A percentile compares a stretch with the other conserved stretches of the same genome.
Conservation (phyloP, 2,113 vertebrate genomes). For the Castor canadensis region DNA sequence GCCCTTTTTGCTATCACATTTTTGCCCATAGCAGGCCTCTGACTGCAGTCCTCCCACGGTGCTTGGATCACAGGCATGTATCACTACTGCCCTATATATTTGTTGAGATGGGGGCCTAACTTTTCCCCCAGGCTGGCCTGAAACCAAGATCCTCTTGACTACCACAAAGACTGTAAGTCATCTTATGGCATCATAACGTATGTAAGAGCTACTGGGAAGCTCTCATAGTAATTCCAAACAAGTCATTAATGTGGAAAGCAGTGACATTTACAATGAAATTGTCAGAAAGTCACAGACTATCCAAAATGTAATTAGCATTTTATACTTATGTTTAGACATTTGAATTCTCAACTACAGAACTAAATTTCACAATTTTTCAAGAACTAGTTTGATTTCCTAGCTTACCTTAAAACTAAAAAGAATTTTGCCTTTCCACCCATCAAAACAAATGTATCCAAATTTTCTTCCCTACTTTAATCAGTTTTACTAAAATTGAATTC, state of each 20-base stretch:
- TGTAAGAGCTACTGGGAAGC: background rate
- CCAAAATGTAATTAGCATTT: background rate
- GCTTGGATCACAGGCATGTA: too few species aligned
- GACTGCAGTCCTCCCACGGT: too few species aligned
- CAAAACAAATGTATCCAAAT: background rate
- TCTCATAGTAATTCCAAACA: background rate
- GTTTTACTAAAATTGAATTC: background rate
- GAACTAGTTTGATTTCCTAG: slow-evolving; percentile 26
- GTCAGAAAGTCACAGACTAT: background rate
- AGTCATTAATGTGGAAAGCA: background rate
- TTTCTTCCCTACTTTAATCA: background rate
- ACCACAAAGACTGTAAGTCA: background rate
- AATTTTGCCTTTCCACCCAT: background rate
- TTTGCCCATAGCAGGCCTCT: too few species aligned
- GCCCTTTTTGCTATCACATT: too few species aligned
- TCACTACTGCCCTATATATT: too few species aligned
- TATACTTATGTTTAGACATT: background rate
- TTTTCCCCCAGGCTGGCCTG: too few species aligned
- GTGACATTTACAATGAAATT: background rate
- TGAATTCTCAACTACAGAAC: background rate
- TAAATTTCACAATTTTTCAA: slow-evolving; percentile 9
- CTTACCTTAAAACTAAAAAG: slow-evolving; percentile 34
- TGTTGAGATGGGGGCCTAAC: too few species aligned
- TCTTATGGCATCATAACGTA: background rate
- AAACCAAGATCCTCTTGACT: too few species aligned